Evolutionary conservation across 2,797 vertebrate species (phyloP).

Genomic region (Anableps anableps): DNA sequence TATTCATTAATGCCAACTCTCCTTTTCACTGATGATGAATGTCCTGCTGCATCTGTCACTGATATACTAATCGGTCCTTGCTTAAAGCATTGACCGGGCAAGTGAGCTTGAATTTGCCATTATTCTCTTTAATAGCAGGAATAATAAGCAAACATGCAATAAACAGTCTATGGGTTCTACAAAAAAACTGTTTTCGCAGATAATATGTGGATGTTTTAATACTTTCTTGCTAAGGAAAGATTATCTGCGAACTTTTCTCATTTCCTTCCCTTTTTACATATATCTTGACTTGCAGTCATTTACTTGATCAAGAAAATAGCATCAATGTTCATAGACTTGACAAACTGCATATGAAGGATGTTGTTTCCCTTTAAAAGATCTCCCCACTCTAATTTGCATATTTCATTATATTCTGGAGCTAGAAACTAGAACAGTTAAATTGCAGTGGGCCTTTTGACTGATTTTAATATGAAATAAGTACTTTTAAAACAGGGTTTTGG

Average conservation of each 20-base stretch:
- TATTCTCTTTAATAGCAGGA: constrained; percentile 36
- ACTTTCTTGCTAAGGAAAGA: not conserved
- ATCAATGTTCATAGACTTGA: no score
- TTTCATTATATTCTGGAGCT: no score
- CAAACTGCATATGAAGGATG: no score
- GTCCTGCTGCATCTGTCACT: constrained; percentile 69
- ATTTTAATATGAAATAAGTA: no score
- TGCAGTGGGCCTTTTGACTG: no score
- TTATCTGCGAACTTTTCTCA: not conserved
- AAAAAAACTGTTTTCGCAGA: no score
- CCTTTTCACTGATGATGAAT: constrained; percentile 68
- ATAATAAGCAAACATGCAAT: not conserved
- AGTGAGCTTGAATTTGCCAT: constrained; percentile 64
- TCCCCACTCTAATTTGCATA: no score
- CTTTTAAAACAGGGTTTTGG: no score
- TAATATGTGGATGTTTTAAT: not conserved
- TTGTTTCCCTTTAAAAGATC: no score
- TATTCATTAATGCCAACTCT: constrained; percentile 56
- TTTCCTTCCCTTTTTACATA: not conserved
- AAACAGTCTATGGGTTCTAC: not conserved
- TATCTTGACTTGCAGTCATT: no score
- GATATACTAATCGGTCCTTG: constrained; percentile 66
- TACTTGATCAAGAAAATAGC: no score
- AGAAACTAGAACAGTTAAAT: no score
- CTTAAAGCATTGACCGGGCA: constrained; percentile 73